These are phyloP conservation scores for Holothuria leucospilota DNA, from an alignment of 53 echinoderm and acorn worm species.

Conservation along the genomic window DNA sequence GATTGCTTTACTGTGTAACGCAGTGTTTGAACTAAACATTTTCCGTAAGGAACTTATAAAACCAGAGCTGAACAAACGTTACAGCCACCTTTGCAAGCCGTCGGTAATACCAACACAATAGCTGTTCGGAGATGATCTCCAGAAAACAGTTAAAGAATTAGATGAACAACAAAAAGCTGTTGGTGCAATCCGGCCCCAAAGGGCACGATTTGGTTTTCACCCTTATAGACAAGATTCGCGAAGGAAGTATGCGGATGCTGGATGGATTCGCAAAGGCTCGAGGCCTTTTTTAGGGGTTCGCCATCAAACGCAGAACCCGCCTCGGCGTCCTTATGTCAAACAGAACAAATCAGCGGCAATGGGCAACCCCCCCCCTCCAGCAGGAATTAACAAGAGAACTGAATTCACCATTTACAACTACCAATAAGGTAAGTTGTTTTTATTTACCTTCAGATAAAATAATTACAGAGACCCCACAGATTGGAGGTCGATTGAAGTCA, in stretches of 20 bases:
- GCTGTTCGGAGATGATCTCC: background rate
- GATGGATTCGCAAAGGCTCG: conserved; percentile 10
- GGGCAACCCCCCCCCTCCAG: no score
- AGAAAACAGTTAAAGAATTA: no score
- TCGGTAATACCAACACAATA: no score
- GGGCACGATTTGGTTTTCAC: background rate
- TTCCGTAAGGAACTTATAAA: no score
- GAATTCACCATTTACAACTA: background rate
- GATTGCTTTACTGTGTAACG: conserved; percentile 18
- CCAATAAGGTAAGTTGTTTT: conserved; percentile 4
- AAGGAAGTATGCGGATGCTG: conserved; percentile 33
- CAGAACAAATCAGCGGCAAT: no score
- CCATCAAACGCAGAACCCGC: no score
- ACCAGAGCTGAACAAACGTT: no score
- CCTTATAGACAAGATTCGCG: background rate
- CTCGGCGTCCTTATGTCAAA: no score
- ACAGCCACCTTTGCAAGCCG: no score
- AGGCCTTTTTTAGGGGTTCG: conserved; percentile 33
- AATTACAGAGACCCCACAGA: no score
- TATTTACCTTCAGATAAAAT: background rate
- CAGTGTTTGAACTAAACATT: no score
- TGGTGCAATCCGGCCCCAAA: background rate
- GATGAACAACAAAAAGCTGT: background rate
- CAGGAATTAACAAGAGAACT: background rate
- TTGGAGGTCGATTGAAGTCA: no score